Conservation (phyloP, 2,113 vertebrate species). For the Saguinus midas region DNA sequence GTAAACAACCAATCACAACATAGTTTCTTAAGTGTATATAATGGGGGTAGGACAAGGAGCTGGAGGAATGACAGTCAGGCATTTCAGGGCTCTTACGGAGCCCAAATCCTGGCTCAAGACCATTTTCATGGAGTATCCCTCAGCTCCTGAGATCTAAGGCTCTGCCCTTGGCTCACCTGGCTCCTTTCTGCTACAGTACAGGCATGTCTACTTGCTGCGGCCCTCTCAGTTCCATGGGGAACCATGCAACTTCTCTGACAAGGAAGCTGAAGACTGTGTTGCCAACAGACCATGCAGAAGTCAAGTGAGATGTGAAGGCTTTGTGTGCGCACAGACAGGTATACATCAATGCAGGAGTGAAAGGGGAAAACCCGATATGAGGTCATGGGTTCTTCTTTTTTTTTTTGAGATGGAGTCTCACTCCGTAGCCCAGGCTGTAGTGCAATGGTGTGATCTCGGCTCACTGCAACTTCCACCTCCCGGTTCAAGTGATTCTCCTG, state of each 20-base stretch:
- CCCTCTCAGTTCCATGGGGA: conserved; percentile 92
- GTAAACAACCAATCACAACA: background rate
- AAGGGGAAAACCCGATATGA: background rate
- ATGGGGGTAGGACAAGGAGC: background rate
- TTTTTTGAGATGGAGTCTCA: too few species aligned
- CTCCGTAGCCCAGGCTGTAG: too few species aligned
- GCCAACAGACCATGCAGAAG: conserved; percentile 84
- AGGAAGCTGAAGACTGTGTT: conserved; percentile 87
- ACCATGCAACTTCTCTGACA: conserved; percentile 84
- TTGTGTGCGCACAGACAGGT: conserved; percentile 92
- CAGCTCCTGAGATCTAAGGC: background rate
- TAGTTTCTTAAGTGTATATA: background rate
- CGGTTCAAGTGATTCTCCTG: too few species aligned
- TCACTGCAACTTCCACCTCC: too few species aligned
- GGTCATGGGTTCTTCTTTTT: accelerated
- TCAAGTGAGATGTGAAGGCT: conserved; percentile 89
- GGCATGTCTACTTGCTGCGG: conserved; percentile 85
- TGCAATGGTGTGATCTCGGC: too few species aligned
- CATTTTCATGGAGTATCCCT: background rate
- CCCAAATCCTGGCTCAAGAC: background rate
- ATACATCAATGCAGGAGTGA: background rate
- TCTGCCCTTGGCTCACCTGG: background rate
- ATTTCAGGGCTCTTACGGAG: accelerated
- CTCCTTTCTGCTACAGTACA: conserved; percentile 85
- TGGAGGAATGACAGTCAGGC: background rate